Conservation (phyloP, 2,113 vertebrate genomes). For the Pelecanus crispus region DNA sequence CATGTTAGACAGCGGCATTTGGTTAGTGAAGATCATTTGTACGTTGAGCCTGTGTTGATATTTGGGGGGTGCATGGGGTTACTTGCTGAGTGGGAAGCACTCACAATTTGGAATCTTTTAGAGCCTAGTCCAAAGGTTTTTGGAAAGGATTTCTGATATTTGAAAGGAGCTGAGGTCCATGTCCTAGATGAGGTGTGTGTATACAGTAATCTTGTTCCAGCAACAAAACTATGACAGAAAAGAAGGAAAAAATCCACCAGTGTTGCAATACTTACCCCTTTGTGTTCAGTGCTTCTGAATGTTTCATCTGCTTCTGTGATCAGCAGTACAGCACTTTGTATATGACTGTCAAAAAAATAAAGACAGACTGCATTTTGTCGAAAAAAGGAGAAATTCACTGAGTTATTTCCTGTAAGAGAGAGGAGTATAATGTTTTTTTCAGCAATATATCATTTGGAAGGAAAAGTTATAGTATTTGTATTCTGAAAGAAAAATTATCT, state of each 20-base stretch:
- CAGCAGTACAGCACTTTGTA: background rate
- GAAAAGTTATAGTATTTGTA: background rate
- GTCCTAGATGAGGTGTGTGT: background rate
- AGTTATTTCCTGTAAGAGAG: background rate
- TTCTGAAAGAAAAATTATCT: background rate
- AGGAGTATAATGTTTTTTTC: background rate
- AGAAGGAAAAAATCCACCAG: background rate
- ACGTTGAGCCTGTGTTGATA: background rate
- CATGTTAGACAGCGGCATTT: background rate
- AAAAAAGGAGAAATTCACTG: background rate
- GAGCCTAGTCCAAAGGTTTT: background rate
- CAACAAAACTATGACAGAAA: background rate
- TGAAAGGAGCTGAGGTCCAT: background rate
- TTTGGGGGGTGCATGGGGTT: fast-evolving
- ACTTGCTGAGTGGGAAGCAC: background rate
- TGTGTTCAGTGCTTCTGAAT: background rate
- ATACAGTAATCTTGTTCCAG: background rate
- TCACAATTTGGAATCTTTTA: background rate
- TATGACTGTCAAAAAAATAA: background rate
- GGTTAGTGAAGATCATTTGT: background rate
- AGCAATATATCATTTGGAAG: background rate
- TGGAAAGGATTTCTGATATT: background rate
- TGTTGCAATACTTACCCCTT: background rate
- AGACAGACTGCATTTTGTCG: background rate
- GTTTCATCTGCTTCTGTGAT: background rate